Evolutionary conservation across 1,140 invertebrate genomes (phyloP).

Genomic region (Tetraneura akinire): DNA sequence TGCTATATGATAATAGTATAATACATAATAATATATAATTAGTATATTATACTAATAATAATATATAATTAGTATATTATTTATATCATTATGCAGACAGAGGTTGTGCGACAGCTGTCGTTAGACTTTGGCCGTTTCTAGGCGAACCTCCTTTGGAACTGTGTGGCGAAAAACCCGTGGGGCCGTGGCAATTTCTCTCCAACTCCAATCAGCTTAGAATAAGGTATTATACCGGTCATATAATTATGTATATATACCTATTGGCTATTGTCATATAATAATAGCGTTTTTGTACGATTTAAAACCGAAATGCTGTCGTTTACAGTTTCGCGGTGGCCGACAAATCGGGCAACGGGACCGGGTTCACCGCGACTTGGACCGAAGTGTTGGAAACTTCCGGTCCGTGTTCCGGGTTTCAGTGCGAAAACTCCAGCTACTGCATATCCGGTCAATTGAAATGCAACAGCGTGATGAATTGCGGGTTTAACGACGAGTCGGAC

Average conservation of each 20-base stretch:
- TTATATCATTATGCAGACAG: conserved; percentile 65
- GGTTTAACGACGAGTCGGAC: conserved; percentile 75
- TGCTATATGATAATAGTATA: too few relatives aligned
- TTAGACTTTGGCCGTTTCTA: conserved; percentile 81
- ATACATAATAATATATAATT: too few relatives aligned
- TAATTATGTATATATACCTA: too few relatives aligned
- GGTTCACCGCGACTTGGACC: conserved; percentile 87
- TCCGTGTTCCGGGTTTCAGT: conserved; percentile 66
- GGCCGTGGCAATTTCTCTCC: conserved; percentile 81
- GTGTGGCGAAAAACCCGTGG: conserved; percentile 78
- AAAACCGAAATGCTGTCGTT: conserved; percentile 16
- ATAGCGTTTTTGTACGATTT: too few relatives aligned
- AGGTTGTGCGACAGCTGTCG: conserved; percentile 85
- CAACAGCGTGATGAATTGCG: conserved; percentile 79
- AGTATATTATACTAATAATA: too few relatives aligned
- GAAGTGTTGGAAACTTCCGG: conserved; percentile 69
- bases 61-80: too few relatives aligned
- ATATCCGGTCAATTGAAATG: conserved; percentile 76
- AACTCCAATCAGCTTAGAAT: conserved; percentile 79
- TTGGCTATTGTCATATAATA: too few relatives aligned
- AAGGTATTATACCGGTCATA: conserved; percentile 63
- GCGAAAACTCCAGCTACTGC: conserved; percentile 72
- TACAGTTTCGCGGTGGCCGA: conserved; percentile 80
- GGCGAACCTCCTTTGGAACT: conserved; percentile 79
- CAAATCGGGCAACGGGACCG: conserved; percentile 78